Percentiles rank a stretch among this genome's conserved stretches.
Conservation (phyloP, 2,888 invertebrate genomes). For the Tenthredo notha region DNA sequence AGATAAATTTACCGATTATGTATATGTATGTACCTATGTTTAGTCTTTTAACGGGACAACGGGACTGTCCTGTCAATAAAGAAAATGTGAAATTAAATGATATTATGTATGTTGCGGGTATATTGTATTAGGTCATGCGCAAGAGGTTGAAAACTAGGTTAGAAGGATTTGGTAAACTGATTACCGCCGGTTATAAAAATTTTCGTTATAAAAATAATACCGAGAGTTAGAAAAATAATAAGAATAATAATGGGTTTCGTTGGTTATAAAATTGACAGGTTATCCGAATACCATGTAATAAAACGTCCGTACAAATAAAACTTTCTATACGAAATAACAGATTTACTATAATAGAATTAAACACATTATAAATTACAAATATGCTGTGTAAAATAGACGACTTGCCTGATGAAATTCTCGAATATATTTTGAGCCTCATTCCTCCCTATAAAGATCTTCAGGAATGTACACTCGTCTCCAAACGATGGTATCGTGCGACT, state of each 20-base stretch:
- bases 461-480: slow-evolving; percentile 91
- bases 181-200: not conserved
- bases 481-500: slow-evolving; percentile 91
- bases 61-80: slow-evolving; percentile 15
- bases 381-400: slow-evolving; percentile 81
- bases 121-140: slow-evolving; percentile 22
- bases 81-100: slow-evolving; percentile 17
- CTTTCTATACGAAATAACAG: not conserved
- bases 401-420: slow-evolving; percentile 95
- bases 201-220: not conserved
- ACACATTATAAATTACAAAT: slow-evolving; percentile 48
- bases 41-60: not conserved
- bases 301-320: slow-evolving; percentile 33
- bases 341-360: not conserved
- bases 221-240: not conserved
- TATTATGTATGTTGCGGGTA: not conserved
- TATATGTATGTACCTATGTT: not conserved
- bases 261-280: slow-evolving; percentile 49
- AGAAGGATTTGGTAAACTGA: slow-evolving; percentile 5
- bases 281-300: slow-evolving; percentile 11
- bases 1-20: not conserved
- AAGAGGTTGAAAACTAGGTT: not conserved
- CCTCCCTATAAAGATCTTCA: slow-evolving; percentile 95
- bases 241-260: slow-evolving; percentile 23
- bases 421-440: slow-evolving; percentile 93